Evolutionary conservation across 2,113 vertebrate genomes (phyloP).

Genomic region (Diphyllodes magnificus): DNA sequence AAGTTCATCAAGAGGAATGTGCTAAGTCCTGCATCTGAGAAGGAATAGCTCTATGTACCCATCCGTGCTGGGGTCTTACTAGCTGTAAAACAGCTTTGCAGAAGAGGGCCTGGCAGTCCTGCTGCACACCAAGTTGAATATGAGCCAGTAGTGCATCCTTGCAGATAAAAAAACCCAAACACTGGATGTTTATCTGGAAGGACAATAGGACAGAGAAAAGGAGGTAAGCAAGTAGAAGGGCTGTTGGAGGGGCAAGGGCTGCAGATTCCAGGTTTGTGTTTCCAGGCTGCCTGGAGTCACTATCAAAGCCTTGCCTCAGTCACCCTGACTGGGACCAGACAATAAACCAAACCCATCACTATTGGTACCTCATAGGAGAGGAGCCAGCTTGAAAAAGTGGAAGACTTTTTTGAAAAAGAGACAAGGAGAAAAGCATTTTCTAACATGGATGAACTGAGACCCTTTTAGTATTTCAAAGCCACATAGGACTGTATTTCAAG

Average conservation of each 20-base stretch:
- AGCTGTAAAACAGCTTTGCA: neutral
- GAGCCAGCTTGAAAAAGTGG: neutral
- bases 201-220: neutral
- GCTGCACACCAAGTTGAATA: neutral
- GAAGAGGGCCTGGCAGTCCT: neutral
- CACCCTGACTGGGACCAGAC: rapidly evolving
- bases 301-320: neutral
- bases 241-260: neutral
- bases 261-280: neutral
- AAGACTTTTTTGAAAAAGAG: neutral
- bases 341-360: neutral
- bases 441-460: neutral
- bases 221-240: neutral
- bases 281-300: neutral
- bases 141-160: neutral
- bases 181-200: neutral
- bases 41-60: neutral
- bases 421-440: neutral
- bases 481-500: neutral
- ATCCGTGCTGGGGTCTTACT: neutral
- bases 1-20: neutral
- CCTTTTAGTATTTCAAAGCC: neutral
- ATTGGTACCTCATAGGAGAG: neutral
- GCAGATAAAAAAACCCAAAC: neutral
- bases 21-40: neutral